phyloP scores from a whole-genome alignment of 2,888 invertebrate species.

The Julus scanicus region DNA sequence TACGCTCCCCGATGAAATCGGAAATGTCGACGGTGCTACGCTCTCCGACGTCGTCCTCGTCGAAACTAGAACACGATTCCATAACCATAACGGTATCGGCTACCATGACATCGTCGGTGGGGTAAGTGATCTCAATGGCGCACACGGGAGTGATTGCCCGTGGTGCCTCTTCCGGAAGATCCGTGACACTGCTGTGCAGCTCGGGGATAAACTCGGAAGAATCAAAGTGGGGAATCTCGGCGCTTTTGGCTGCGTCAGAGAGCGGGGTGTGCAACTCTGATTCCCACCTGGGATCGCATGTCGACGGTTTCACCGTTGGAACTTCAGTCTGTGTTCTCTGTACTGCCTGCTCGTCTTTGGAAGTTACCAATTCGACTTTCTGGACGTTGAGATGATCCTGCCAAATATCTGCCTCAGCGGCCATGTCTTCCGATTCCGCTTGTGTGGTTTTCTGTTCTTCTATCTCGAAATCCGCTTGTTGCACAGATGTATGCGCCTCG shows the following conservation, averaged over 20 bases:
- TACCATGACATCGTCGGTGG: conserved; percentile 30
- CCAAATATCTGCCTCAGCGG: neutral
- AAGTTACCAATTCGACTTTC: no score
- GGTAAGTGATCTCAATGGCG: conserved; percentile 4
- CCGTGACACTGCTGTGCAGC: neutral
- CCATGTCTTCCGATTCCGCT: neutral
- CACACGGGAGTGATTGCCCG: neutral
- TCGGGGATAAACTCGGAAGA: neutral
- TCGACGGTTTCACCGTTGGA: no score
- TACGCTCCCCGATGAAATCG: no score
- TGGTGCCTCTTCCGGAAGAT: neutral
- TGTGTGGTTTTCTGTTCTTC: neutral
- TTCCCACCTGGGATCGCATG: neutral
- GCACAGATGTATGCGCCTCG: neutral
- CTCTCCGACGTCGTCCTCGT: neutral
- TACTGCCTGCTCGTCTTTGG: neutral
- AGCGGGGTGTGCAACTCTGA: neutral
- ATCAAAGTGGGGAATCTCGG: neutral
- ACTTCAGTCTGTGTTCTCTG: neutral
- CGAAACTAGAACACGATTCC: neutral
- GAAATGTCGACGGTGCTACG: neutral
- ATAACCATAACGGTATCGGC: conserved; percentile 40
- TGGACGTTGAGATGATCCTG: no score
- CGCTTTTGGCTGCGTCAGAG: neutral
- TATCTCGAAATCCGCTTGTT: neutral